These are phyloP conservation scores for Castor canadensis DNA, from an alignment of 2,113 vertebrate species.

Conservation along the genomic window DNA sequence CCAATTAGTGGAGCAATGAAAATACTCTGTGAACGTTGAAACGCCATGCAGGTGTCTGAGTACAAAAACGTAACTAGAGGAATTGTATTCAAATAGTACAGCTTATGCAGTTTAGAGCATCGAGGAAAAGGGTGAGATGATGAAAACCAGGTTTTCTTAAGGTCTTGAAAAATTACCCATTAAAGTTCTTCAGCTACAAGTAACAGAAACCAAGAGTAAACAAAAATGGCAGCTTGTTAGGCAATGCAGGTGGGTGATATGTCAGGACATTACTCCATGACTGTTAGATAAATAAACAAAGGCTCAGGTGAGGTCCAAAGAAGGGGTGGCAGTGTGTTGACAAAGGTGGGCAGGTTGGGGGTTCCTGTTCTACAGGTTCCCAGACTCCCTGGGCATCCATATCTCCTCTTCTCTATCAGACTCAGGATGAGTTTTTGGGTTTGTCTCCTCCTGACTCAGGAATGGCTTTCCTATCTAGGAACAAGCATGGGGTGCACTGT, in stretches of 20 bases:
- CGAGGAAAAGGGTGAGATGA: background rate
- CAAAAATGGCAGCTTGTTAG: background rate
- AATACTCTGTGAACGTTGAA: background rate
- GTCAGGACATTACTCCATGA: background rate
- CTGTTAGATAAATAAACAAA: background rate
- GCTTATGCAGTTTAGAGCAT: background rate
- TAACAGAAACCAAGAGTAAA: background rate
- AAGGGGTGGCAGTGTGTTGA: rapidly evolving
- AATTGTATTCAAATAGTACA: background rate
- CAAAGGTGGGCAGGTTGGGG: background rate
- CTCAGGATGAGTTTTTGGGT: background rate
- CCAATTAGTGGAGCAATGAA: background rate
- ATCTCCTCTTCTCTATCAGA: background rate
- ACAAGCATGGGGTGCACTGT: background rate
- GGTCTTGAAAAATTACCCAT: background rate
- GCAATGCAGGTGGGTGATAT: background rate
- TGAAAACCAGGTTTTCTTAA: background rate
- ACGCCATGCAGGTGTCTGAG: background rate
- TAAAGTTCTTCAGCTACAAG: background rate
- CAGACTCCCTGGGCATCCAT: background rate
- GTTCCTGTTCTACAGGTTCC: background rate
- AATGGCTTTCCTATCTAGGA: background rate
- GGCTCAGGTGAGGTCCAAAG: background rate
- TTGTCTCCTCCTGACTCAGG: background rate
- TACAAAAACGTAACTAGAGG: background rate